Evolutionary conservation across 2,113 vertebrate species (phyloP).

Genomic region (Bostrychus sinensis): DNA sequence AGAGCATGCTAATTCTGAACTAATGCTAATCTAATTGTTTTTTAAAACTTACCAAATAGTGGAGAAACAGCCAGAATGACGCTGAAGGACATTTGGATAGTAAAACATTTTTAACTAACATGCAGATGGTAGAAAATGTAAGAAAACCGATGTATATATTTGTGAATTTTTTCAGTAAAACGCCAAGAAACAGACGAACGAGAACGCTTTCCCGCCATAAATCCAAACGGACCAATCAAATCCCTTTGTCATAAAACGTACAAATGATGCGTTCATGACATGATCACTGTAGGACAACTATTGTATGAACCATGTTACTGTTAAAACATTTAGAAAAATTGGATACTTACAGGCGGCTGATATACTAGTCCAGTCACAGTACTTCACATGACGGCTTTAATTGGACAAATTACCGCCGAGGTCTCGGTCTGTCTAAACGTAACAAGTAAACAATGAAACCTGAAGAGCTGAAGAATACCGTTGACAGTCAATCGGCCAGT

Average conservation of each 20-base stretch:
- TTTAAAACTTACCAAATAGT: slow-evolving; percentile 81
- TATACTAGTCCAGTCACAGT: neutral
- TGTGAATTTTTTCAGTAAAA: too few species aligned
- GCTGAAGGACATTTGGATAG: slow-evolving; percentile 84
- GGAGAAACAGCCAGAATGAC: slow-evolving; percentile 83
- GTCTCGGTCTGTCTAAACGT: neutral
- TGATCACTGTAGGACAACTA: neutral
- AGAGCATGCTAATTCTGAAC: neutral
- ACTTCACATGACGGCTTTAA: neutral
- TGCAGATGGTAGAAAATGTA: neutral
- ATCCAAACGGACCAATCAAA: slow-evolving; percentile 37
- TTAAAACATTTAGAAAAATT: slow-evolving; percentile 6
- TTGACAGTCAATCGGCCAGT: neutral
- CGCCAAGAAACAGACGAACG: neutral
- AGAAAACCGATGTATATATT: too few species aligned
- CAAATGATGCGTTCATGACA: neutral
- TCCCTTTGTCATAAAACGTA: neutral
- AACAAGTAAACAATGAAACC: slow-evolving; percentile 3
- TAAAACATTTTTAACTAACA: slow-evolving; percentile 80
- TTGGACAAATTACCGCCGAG: neutral
- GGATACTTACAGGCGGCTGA: neutral
- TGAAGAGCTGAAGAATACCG: neutral
- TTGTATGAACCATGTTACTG: neutral
- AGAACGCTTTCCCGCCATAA: slow-evolving; percentile 26
- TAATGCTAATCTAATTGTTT: neutral